A percentile compares a stretch with the other conserved stretches of the same genome.
Conservation (phyloP, 2,888 invertebrate species). For the Meloe dianella region DNA sequence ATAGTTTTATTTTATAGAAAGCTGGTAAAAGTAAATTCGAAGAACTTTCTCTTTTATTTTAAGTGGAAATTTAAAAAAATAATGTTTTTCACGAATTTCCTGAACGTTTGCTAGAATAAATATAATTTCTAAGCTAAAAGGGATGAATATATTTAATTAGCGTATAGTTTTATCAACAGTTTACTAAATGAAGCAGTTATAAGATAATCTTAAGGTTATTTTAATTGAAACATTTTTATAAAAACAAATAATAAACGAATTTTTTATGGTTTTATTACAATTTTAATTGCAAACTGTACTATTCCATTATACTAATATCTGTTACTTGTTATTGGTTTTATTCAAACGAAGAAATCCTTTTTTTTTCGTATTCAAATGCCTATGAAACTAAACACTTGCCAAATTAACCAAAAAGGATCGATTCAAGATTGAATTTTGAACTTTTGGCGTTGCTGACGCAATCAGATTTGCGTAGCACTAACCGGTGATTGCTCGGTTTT, state of each 20-base stretch:
- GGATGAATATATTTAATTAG: background rate
- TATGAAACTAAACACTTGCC: constrained; percentile 21
- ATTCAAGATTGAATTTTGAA: constrained; percentile 15
- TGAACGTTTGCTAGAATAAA: background rate
- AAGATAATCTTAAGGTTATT: too few relatives aligned
- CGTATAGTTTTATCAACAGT: background rate
- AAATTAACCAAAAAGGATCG: constrained; percentile 15
- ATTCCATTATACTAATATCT: background rate
- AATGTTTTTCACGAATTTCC: background rate
- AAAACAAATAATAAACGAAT: background rate
- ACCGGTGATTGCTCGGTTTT: constrained; percentile 43
- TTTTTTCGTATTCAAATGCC: background rate
- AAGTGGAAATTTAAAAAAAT: background rate
- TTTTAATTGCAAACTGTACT: background rate
- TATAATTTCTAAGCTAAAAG: background rate
- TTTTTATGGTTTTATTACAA: background rate
- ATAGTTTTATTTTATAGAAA: too few relatives aligned
- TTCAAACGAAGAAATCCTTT: background rate
- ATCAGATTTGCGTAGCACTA: constrained; percentile 30
- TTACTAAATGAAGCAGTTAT: background rate
- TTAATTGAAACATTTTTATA: background rate
- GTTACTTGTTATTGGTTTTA: background rate
- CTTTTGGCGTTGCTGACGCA: constrained; percentile 10
- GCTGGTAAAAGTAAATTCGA: background rate
- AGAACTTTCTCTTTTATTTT: background rate